Base-by-base conservation (phyloP, 2,797 vertebrate species). In the Helostoma temminkii region DNA sequence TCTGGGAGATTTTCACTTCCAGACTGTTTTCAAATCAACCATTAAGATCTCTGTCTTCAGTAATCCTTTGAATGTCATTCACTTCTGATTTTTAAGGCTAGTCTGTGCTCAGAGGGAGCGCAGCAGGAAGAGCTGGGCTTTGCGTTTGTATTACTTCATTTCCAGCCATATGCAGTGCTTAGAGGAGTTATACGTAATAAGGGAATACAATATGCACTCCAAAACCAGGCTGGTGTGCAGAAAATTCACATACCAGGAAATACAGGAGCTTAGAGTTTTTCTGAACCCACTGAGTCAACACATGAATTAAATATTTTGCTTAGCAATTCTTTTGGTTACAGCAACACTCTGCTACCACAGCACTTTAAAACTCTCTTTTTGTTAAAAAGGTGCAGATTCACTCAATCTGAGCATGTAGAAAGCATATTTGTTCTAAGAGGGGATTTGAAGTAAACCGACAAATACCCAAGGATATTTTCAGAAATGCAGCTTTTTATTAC, bases 61-160 rank as follows among this genome's bases (percentile, higher is more conserved):
- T 84, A 88, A 89, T 87, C 85, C 87, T 82, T 83, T 82, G 69
- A 84, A 80, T 88, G 85, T 74, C 81, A 81, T 82, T 90, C 82
- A 82, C 64, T 75, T 75, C 63, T 75, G 71, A 78, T 87, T 84
- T n/a, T 81, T 55, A 74, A 80, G 24, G 32, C 71, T 37, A 19
- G 58, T 58, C 55, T 62, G 56, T 68, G 66, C 65, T 62, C 71
- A 30, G 73, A 50, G 66, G 75, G 43, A 78, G 56, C 43, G 5
- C 47, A 39, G 76, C 75, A 58, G 60, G 39, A 48, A 55, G 57
- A 19, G 48, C 36, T 36, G 41, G 59, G 64, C 60, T 82, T 60
- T 62, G 61, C 37, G 22, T 64, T 43, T 42, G 49, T 63, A 42
- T 61, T 34, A 26, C 46, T 58, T 66, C 36, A 70, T 54, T 67